Evolutionary conservation across 2,797 vertebrate species (phyloP), one percentile per base, ranked within the genome.

Genomic region (Pipistrellus kuhlii): DNA sequence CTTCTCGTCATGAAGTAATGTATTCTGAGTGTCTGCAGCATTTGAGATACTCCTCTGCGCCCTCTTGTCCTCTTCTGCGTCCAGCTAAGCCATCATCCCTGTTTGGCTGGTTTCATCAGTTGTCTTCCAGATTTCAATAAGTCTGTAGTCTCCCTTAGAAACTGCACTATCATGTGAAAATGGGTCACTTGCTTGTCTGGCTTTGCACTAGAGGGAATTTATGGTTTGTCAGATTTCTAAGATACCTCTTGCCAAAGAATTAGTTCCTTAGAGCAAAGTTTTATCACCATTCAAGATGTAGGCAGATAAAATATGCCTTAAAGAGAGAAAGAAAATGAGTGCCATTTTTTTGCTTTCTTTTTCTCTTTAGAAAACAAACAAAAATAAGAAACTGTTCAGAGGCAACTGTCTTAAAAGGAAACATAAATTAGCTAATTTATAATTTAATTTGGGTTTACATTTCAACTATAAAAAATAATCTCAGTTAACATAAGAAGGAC

Each of bases 371-470:
- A 83, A 68, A 66, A 46, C 27, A 14, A 80, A 77, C 30, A 51
- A 62, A 57, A 78, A 55, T 20, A 48, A 73, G 32, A 77, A 81
- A 72, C 17, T 55, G 30, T 13, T 68, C 32, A 90, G 35, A 83
- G 12, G 48, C 80, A 77, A 18, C 72, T 77, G 32, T 51, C 38
- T 85, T n/a, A 35, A 15, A 21, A 76, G 30, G 73, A 44, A 94
- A 85, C 13, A 76, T 69, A 72, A 77, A 94, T 18, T 76, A 51
- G 2, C 30, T 80, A 87, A 78, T 86, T 68, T 68, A 69, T 59
- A 72, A 93, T 88, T 93, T 91, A 57, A 53, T 85, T 84, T 93
- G 8, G 8, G 23, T 59, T 87, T 92, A 35, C 46, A 57, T 55
- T 88, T 88, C 21, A 55, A 57, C 14, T 68, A 35, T 66, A 30